phyloP scores from a whole-genome alignment of 2,888 invertebrate species.

The Cetonia aurata region DNA sequence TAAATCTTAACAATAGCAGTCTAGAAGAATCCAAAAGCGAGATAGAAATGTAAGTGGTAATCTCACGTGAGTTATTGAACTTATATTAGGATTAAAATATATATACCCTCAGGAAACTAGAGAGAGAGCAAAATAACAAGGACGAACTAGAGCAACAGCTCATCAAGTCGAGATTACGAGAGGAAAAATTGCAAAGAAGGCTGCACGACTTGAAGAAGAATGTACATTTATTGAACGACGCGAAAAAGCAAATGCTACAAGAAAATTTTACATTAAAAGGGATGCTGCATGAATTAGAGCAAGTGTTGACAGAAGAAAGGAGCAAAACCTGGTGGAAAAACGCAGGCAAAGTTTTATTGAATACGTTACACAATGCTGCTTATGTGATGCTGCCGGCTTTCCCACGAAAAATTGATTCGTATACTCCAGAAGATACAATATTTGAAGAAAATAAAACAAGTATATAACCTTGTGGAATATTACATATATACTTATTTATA shows the following conservation, averaged over 20 bases:
- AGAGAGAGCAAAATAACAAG: constrained; percentile 27
- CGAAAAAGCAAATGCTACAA: constrained; percentile 42
- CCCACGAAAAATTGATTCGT: constrained; percentile 25
- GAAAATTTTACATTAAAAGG: constrained; percentile 35
- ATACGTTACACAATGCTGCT: constrained; percentile 55
- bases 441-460: not conserved
- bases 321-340: constrained; percentile 54
- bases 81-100: not conserved
- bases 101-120: constrained; percentile 24
- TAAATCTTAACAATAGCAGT: constrained; percentile 30
- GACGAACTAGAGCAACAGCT: constrained; percentile 27
- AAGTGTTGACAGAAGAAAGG: constrained; percentile 52
- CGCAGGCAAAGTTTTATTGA: constrained; percentile 52
- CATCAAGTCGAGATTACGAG: constrained; percentile 20
- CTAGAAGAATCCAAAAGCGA: constrained; percentile 38
- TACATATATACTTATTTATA: not conserved
- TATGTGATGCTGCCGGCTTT: constrained; percentile 55
- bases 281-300: constrained; percentile 40
- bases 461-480: not conserved
- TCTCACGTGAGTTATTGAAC: not conserved
- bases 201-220: constrained; percentile 31
- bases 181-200: constrained; percentile 31
- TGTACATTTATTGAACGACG: constrained; percentile 36
- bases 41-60: constrained; percentile 31
- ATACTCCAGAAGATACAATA: constrained; percentile 17